Percentiles rank a stretch among this genome's conserved stretches.
These are phyloP conservation scores for Acropora tenuis DNA, from an alignment of 64 coral and sea anemone genomes.

Conservation along the genomic window DNA sequence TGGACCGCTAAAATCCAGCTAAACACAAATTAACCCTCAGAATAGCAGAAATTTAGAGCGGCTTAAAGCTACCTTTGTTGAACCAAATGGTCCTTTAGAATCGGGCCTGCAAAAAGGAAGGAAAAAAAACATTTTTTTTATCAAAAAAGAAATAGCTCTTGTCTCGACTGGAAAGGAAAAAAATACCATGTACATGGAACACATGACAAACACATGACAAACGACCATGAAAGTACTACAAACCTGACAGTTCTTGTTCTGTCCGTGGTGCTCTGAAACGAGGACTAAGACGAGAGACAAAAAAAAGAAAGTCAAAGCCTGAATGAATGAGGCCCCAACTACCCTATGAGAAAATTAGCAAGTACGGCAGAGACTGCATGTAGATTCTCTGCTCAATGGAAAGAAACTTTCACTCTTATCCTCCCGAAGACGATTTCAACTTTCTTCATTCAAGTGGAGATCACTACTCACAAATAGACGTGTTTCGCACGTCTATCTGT, in stretches of 20 bases:
- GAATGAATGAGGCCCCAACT: too few relatives aligned
- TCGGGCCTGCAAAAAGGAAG: slow-evolving; percentile 1
- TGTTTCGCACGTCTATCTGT: not conserved
- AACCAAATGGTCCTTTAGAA: slow-evolving; percentile 44
- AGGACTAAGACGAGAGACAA: not conserved
- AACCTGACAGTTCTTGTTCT: slow-evolving; percentile 50
- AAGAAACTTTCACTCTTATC: too few relatives aligned
- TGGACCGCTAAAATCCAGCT: not conserved
- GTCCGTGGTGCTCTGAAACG: slow-evolving; percentile 29
- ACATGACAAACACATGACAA: not conserved
- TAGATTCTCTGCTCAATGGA: too few relatives aligned
- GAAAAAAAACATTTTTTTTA: not conserved
- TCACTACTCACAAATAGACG: too few relatives aligned
- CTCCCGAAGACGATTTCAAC: too few relatives aligned
- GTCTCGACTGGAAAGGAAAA: too few relatives aligned
- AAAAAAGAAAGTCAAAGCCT: too few relatives aligned
- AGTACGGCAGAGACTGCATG: too few relatives aligned
- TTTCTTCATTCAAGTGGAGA: too few relatives aligned
- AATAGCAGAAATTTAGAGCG: not conserved
- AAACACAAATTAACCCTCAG: not conserved
- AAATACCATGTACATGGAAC: too few relatives aligned
- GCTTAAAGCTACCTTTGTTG: slow-evolving; percentile 29
- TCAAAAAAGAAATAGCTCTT: not conserved
- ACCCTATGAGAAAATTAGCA: too few relatives aligned
- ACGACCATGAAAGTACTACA: not conserved